Evolutionary conservation across 2,113 vertebrate genomes (phyloP).

Genomic region (Gymnorhina tibicen): DNA sequence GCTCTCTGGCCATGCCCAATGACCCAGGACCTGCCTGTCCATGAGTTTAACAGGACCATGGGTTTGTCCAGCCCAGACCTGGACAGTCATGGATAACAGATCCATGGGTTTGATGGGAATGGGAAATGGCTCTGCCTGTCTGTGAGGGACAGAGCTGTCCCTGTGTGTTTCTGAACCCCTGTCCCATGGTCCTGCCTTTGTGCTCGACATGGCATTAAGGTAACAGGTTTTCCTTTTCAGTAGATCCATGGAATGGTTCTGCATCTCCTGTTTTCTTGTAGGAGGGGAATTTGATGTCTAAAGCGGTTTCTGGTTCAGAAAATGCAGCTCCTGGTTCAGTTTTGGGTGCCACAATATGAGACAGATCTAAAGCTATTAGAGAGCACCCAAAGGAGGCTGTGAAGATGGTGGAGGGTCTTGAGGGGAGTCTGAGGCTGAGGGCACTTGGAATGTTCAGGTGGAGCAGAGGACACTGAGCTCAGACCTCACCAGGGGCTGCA

Average conservation of each 20-base stretch:
- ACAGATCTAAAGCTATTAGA: background rate
- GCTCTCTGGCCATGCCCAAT: fast-evolving
- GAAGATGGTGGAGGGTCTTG: background rate
- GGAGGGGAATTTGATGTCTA: background rate
- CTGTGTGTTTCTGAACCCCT: background rate
- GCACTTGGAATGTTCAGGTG: background rate
- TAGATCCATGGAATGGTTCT: background rate
- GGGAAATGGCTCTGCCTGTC: background rate
- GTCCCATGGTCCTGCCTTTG: background rate
- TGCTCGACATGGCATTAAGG: background rate
- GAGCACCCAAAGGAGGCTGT: background rate
- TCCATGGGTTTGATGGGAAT: background rate
- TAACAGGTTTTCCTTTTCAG: background rate
- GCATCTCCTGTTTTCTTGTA: background rate
- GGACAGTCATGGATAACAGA: background rate
- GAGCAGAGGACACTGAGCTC: fast-evolving
- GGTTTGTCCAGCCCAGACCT: background rate
- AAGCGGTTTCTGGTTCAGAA: background rate
- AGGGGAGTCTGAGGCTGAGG: background rate
- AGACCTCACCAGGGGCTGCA: background rate
- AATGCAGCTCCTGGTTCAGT: background rate
- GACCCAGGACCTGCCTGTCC: background rate
- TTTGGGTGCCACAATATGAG: background rate
- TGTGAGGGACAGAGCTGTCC: background rate
- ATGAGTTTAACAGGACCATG: fast-evolving